A percentile compares a stretch with the other conserved stretches of the same genome.
phyloP scores from a whole-genome alignment of 2,888 invertebrate species.

The Plagiodera versicolora region DNA sequence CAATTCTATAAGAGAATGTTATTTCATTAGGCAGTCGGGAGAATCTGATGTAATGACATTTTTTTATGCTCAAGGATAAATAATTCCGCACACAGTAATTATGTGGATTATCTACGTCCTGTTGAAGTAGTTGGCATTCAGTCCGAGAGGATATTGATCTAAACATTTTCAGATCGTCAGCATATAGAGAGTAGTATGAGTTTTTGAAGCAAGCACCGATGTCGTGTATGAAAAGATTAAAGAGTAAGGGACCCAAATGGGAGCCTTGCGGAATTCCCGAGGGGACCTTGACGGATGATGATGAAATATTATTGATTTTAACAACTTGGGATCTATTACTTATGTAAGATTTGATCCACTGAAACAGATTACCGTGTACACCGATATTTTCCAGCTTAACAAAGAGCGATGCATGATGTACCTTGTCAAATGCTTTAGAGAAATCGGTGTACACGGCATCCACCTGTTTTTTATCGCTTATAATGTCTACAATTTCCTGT shows the following conservation, averaged over 20 bases:
- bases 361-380: slow-evolving; percentile 2
- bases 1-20: background rate
- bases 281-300: background rate
- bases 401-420: background rate
- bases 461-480: background rate
- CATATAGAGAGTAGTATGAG: background rate
- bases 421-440: slow-evolving; percentile 4
- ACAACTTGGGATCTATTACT: background rate
- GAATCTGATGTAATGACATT: background rate
- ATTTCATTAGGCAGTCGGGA: background rate
- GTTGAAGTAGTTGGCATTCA: background rate
- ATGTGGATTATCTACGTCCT: background rate
- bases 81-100: background rate
- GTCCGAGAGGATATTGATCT: background rate
- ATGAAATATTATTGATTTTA: background rate
- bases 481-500: background rate
- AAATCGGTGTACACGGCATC: background rate
- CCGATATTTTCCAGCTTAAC: slow-evolving; percentile 6
- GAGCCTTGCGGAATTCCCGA: background rate
- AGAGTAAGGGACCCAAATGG: too few species aligned
- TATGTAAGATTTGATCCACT: background rate
- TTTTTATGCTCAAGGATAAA: background rate
- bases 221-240: background rate
- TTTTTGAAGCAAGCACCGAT: background rate
- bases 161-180: background rate